phyloP scores from a whole-genome alignment of 2,113 vertebrate genomes.

The Mungos mungo region DNA sequence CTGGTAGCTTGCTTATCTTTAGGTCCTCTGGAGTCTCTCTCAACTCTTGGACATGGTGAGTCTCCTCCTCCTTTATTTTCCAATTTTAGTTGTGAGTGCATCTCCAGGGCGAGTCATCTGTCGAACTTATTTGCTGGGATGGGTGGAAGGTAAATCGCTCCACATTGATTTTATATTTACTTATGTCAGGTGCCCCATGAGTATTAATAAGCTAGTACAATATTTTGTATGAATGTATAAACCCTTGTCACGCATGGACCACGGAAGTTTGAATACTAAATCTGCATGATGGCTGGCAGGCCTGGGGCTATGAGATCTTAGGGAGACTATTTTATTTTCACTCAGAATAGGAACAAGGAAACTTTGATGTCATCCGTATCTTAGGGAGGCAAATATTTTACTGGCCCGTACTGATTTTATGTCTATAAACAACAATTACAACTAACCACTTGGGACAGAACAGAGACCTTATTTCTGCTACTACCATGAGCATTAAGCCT shows the following conservation, averaged over 20 bases:
- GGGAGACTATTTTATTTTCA: not conserved
- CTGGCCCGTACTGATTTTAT: not conserved
- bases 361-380: not conserved
- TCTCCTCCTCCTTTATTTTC: not conserved
- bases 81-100: not conserved
- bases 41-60: not conserved
- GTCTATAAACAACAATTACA: not conserved
- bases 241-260: not conserved
- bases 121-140: not conserved
- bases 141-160: not conserved
- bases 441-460: not conserved
- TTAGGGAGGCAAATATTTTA: not conserved
- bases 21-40: not conserved
- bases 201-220: not conserved
- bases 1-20: not conserved
- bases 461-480: not conserved
- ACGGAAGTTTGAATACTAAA: not conserved
- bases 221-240: not conserved
- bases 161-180: not conserved
- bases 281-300: not conserved
- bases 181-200: not conserved
- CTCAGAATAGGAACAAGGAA: not conserved
- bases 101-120: not conserved
- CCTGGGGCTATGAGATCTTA: not conserved
- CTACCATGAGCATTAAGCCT: not conserved